phyloP scores from a whole-genome alignment of 2,797 vertebrate genomes.

The Carcharodon carcharias region DNA sequence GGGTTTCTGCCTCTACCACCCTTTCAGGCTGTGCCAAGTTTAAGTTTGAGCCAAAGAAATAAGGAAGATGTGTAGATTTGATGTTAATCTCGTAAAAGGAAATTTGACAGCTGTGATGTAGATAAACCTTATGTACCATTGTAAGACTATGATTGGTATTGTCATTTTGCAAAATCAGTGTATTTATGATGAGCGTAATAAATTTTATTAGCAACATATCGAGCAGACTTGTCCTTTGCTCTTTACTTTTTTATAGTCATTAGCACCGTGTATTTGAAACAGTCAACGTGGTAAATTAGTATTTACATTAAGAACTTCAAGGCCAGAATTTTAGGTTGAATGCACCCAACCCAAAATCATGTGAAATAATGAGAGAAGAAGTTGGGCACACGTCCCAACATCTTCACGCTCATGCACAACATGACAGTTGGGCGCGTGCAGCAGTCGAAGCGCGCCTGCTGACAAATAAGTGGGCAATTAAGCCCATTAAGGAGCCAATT shows the following conservation, averaged over 20 bases:
- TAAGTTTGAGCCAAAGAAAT: not conserved
- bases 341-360: too few relatives aligned
- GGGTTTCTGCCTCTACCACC: too few relatives aligned
- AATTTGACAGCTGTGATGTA: not conserved
- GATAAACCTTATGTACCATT: not conserved
- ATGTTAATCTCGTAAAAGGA: not conserved
- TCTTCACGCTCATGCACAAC: too few relatives aligned
- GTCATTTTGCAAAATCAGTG: not conserved
- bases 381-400: too few relatives aligned
- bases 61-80: not conserved
- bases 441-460: too few relatives aligned
- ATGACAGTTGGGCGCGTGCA: too few relatives aligned
- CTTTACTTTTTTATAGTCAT: constrained; percentile 7
- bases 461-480: too few relatives aligned
- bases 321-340: too few relatives aligned
- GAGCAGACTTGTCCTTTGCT: not conserved
- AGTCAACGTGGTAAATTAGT: not conserved
- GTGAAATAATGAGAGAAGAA: too few relatives aligned
- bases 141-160: not conserved
- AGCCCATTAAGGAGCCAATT: too few relatives aligned
- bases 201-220: not conserved
- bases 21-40: not conserved
- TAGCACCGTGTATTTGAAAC: not conserved
- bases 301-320: not conserved
- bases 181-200: constrained; percentile 23